These are phyloP conservation scores for Myiozetetes cayanensis DNA, from an alignment of 2,113 vertebrate genomes.

Conservation along the genomic window DNA sequence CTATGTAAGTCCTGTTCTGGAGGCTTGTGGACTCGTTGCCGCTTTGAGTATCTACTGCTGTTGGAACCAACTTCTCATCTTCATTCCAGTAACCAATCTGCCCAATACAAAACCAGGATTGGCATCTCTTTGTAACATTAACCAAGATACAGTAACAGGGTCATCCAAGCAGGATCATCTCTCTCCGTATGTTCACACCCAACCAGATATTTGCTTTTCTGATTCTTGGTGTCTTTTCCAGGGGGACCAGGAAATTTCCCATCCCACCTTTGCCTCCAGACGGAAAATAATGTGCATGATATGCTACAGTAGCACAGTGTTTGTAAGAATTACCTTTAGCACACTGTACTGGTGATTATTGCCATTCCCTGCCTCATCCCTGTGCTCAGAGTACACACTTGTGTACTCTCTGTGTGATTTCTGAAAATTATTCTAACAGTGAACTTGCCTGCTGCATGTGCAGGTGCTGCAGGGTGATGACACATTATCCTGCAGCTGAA, in stretches of 20 bases:
- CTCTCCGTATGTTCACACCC: not conserved
- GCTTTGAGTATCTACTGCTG: constrained; percentile 80
- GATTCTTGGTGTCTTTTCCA: not conserved
- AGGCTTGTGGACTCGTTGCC: constrained; percentile 89
- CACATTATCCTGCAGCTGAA: not conserved
- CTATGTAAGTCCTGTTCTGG: constrained; percentile 95
- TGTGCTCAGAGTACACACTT: accelerated
- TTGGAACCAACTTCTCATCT: constrained; percentile 92
- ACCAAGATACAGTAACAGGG: not conserved
- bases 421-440: not conserved
- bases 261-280: not conserved
- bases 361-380: not conserved
- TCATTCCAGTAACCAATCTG: constrained; percentile 99
- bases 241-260: not conserved
- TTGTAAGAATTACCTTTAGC: not conserved
- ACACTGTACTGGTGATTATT: not conserved
- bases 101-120: constrained; percentile 24
- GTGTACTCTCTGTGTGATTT: not conserved
- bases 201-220: not conserved
- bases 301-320: not conserved
- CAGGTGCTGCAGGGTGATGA: not conserved
- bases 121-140: not conserved
- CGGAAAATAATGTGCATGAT: not conserved
- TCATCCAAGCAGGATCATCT: not conserved
- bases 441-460: not conserved